Conservation (phyloP, 2,888 invertebrate species). For the Agrotis puta region DNA sequence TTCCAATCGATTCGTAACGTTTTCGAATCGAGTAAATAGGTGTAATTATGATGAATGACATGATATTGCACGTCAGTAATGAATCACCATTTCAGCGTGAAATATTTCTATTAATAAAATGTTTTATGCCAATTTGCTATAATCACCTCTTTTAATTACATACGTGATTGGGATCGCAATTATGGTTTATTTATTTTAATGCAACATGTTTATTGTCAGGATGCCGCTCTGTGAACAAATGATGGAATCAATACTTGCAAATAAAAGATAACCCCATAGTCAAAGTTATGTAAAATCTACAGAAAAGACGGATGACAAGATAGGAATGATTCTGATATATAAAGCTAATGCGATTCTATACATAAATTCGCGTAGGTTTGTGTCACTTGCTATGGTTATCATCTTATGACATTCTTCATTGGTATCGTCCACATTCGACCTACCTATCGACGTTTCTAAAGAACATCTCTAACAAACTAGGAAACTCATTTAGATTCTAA, state of each 20-base stretch:
- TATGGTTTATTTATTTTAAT: background rate
- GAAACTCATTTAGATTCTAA: background rate
- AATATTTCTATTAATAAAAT: background rate
- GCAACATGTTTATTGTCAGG: too few species aligned
- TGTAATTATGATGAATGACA: conserved; percentile 27
- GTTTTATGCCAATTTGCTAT: background rate
- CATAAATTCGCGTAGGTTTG: too few species aligned
- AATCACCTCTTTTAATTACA: background rate
- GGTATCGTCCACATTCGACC: too few species aligned
- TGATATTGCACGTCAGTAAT: conserved; percentile 4
- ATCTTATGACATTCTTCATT: too few species aligned
- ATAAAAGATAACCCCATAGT: background rate
- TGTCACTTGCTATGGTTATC: too few species aligned
- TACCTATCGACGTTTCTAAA: too few species aligned
- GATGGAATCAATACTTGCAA: too few species aligned
- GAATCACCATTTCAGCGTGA: conserved; percentile 11
- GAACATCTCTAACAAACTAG: background rate
- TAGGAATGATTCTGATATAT: too few species aligned
- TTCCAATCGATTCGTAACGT: conserved; percentile 34
- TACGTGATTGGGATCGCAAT: background rate
- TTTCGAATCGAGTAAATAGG: conserved; percentile 43
- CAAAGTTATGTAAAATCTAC: background rate
- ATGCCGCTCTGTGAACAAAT: background rate
- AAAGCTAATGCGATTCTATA: too few species aligned
- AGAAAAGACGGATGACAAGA: too few species aligned